phyloP scores from a whole-genome alignment of 2,888 invertebrate species.

The Eupithecia tripunctaria region DNA sequence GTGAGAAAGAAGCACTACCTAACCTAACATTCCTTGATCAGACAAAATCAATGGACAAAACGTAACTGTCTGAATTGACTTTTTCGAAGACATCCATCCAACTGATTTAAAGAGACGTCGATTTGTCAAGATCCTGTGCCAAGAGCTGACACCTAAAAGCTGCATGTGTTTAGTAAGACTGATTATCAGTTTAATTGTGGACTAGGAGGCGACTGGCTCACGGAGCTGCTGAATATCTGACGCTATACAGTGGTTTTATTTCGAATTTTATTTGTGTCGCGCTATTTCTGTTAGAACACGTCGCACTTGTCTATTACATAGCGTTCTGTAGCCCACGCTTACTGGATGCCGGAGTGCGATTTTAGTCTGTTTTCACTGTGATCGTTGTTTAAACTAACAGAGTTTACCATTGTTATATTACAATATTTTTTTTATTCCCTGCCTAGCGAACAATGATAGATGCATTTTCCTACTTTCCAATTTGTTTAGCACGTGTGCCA shows the following conservation, averaged over 20 bases:
- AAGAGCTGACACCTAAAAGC: conserved; percentile 25
- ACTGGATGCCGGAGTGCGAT: conserved; percentile 49
- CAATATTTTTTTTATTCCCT: background rate
- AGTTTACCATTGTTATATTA: background rate
- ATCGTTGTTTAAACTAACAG: background rate
- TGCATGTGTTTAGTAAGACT: conserved; percentile 48
- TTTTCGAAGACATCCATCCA: conserved; percentile 19
- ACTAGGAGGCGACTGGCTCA: conserved; percentile 62
- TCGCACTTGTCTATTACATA: conserved; percentile 79
- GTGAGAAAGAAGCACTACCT: background rate
- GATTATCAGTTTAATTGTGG: conserved; percentile 63
- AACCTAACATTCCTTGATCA: background rate
- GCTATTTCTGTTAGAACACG: conserved; percentile 81
- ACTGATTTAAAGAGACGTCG: conserved; percentile 27
- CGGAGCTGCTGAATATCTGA: conserved; percentile 75
- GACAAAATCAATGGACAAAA: background rate
- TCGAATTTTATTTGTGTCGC: conserved; percentile 84
- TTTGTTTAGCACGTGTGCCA: conserved; percentile 52
- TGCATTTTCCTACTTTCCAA: conserved; percentile 5
- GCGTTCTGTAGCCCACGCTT: conserved; percentile 70
- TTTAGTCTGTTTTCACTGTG: conserved; percentile 21
- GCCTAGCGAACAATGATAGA: background rate
- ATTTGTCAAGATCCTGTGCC: conserved; percentile 35
- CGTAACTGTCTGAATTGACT: conserved; percentile 12
- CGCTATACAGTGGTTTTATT: conserved; percentile 81